These are phyloP conservation scores for Phlogophora meticulosa DNA, from an alignment of 2,888 invertebrate species.

Conservation along the genomic window DNA sequence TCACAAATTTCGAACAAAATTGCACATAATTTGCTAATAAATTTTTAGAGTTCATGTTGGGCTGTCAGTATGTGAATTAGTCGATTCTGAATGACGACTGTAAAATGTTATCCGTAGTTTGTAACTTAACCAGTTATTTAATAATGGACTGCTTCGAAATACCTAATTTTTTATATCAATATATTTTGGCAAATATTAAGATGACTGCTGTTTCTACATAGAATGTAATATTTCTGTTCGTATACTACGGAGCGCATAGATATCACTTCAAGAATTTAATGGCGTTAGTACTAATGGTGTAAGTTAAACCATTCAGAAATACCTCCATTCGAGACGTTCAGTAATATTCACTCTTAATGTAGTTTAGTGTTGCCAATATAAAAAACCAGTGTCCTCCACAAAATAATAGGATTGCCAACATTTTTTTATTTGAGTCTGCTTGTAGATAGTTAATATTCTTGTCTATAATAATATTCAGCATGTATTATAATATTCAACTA, in stretches of 20 bases:
- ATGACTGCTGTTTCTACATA: slow-evolving; percentile 1
- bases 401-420: slow-evolving; percentile 63
- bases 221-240: slow-evolving; percentile 10
- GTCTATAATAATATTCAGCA: slow-evolving; percentile 58
- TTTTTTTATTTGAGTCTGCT: slow-evolving; percentile 60
- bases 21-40: background rate
- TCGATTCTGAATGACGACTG: slow-evolving; percentile 10
- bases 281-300: slow-evolving; percentile 16
- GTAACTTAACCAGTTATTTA: slow-evolving; percentile 12
- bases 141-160: background rate
- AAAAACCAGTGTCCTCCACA: slow-evolving; percentile 66
- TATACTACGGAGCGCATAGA: slow-evolving; percentile 58
- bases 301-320: slow-evolving; percentile 31
- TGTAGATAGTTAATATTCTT: slow-evolving; percentile 66
- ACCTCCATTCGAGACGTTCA: slow-evolving; percentile 34
- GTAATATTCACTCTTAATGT: slow-evolving; percentile 40
- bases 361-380: slow-evolving; percentile 64
- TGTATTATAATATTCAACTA: slow-evolving; percentile 58
- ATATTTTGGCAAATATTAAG: slow-evolving; percentile 12
- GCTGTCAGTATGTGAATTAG: slow-evolving; percentile 9
- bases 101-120: slow-evolving; percentile 13
- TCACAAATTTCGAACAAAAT: slow-evolving; percentile 1
- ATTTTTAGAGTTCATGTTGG: slow-evolving; percentile 19
- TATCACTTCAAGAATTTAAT: slow-evolving; percentile 37
- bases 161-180: slow-evolving; percentile 14